phyloP scores from a whole-genome alignment of 1,140 invertebrate species.

The Nilaparvata lugens region DNA sequence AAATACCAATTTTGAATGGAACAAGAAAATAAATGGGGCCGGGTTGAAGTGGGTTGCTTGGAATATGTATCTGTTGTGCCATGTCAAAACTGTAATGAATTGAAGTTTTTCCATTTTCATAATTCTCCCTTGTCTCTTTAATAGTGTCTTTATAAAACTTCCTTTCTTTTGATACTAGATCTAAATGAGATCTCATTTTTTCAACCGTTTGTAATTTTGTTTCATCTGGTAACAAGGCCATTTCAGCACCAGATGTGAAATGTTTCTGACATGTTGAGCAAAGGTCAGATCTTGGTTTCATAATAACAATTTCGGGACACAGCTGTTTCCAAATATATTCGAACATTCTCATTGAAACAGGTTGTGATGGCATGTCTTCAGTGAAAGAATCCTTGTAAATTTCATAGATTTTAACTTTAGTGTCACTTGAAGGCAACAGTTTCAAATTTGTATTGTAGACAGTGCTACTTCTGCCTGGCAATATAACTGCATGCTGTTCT shows the following conservation, averaged over 20 bases:
- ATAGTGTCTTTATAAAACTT: background rate
- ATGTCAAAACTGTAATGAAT: conserved; percentile 11
- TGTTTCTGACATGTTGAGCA: conserved; percentile 7
- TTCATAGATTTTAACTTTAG: background rate
- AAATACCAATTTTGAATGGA: conserved; percentile 19
- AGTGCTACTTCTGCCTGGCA: conserved; percentile 6
- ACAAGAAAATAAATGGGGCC: conserved; percentile 19
- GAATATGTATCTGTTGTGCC: conserved; percentile 15
- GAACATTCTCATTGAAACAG: background rate
- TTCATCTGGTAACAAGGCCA: too few species aligned
- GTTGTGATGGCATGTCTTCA: conserved; percentile 1
- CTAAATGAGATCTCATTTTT: conserved; percentile 2
- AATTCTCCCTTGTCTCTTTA: background rate
- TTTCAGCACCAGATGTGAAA: too few species aligned
- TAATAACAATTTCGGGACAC: conserved; percentile 1
- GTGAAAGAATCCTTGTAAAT: conserved; percentile 5
- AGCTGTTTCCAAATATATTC: background rate
- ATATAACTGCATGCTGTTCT: background rate
- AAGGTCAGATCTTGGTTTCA: conserved; percentile 5
- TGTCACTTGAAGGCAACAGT: conserved; percentile 1
- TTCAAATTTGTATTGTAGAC: background rate
- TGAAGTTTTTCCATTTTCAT: too few species aligned
- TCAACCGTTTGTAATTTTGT: background rate
- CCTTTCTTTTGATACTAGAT: background rate
- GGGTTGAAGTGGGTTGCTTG: conserved; percentile 15